These are phyloP conservation scores for Fukomys damarensis DNA, from an alignment of 2,113 vertebrate species.

Conservation along the genomic window DNA sequence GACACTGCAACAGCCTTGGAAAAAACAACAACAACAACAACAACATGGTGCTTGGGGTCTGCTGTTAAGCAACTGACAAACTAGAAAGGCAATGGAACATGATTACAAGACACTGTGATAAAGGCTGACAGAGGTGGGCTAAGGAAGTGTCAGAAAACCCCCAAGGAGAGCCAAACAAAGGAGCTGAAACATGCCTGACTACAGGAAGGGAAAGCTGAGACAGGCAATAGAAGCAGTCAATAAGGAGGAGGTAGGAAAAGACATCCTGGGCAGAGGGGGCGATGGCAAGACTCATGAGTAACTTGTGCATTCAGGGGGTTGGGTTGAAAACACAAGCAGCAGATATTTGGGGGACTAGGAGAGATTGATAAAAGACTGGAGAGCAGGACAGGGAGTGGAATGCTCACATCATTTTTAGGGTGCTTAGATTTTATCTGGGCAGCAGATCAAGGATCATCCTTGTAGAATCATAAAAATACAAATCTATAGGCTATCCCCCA, in stretches of 20 bases:
- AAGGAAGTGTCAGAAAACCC: background rate
- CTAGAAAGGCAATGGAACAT: accelerated
- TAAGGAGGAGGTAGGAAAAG: background rate
- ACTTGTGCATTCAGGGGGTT: accelerated
- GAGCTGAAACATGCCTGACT: background rate
- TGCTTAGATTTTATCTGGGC: background rate
- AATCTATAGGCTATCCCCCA: background rate
- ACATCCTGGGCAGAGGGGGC: background rate
- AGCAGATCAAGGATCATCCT: background rate
- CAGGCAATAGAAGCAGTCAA: background rate
- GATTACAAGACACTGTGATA: background rate
- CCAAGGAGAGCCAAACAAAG: too few relatives aligned
- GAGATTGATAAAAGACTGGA: background rate
- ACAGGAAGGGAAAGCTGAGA: background rate
- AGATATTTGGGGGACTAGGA: background rate
- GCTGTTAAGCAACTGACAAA: background rate
- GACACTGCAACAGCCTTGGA: background rate
- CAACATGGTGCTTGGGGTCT: background rate
- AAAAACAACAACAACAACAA: background rate
- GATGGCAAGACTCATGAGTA: background rate
- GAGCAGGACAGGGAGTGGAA: background rate
- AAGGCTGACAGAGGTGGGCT: background rate
- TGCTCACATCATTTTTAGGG: background rate
- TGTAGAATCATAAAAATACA: background rate
- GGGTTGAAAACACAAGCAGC: background rate